Evolutionary conservation across 2,113 vertebrate genomes (phyloP).

Genomic region (Erythrocebus patas): DNA sequence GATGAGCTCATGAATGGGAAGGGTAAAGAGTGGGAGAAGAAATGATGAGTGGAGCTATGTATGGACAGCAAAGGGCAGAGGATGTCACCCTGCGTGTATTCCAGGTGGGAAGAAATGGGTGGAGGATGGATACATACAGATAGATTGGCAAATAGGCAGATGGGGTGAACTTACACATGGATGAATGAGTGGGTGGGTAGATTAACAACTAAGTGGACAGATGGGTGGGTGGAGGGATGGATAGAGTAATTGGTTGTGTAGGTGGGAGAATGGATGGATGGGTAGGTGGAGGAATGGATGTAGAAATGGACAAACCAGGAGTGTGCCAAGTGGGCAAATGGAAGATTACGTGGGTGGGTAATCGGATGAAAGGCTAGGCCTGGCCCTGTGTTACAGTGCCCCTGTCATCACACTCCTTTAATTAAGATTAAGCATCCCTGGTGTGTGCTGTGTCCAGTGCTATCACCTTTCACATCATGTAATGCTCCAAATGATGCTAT

Average conservation of each 20-base stretch:
- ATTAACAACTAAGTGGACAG: background rate
- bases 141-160: background rate
- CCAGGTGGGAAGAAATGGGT: no score
- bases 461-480: background rate
- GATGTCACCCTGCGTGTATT: no score
- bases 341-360: background rate
- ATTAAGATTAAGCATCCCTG: background rate
- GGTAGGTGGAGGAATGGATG: background rate
- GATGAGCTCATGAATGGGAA: conserved; percentile 13
- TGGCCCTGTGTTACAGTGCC: background rate
- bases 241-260: background rate
- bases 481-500: background rate
- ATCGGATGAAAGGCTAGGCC: background rate
- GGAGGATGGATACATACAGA: background rate
- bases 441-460: background rate
- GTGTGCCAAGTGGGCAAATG: conserved; percentile 11
- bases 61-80: background rate
- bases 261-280: background rate
- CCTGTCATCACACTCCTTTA: background rate
- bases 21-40: background rate
- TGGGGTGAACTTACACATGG: background rate
- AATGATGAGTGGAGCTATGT: background rate
- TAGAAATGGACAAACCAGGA: background rate
- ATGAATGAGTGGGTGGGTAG: background rate
- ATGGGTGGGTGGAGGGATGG: background rate